Evolutionary conservation across 2,888 invertebrate genomes (phyloP), one percentile per base, ranked within the genome.

Genomic region (Drosophila ustulata): DNA sequence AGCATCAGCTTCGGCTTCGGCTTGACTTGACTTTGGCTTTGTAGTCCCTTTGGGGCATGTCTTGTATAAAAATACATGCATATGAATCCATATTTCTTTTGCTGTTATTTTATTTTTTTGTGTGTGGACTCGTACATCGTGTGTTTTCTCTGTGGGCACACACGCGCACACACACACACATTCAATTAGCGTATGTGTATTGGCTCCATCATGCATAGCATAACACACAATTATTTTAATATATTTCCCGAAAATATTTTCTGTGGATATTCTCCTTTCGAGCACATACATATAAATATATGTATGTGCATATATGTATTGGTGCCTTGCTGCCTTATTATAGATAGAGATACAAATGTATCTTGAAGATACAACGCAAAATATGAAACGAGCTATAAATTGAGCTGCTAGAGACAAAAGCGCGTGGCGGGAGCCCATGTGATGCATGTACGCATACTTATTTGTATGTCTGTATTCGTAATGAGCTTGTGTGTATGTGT

Each of bases 31-130:
- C 71, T 69, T 68, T 63, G 73, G 64, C 70, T 80, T 70, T 77
- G 77, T 69, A 71, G 82, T 81, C 71, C 89, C 85, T 80, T 74
- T 73, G 85, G 89, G 85, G 84, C 77, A 83, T 75, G 68, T 80
- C 67, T 67, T 75, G 72, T 80, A 75, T 67, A 67, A 58, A 79
- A 82, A 80, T 82, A 82, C 69, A 75, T 58, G 64, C 66, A 82
- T 68, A 72, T 81, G 70, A 85, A 71, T 79, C 66, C 69, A 64
- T 62, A 67, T 67, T 56, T 64, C 32, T 52, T 68, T 55, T 72
- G 56, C 49, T 46, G 11, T 43, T 30, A 41, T 41, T 41, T 18
- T 50, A 59, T 39, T 39, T 39, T 9, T 34, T 6, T 32, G 32
- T 34, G 34, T 34, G 39, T 39, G n/a, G 39, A 39, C 46, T 49